phyloP scores from a whole-genome alignment of 2,888 invertebrate species.

The Nycteola revayana region DNA sequence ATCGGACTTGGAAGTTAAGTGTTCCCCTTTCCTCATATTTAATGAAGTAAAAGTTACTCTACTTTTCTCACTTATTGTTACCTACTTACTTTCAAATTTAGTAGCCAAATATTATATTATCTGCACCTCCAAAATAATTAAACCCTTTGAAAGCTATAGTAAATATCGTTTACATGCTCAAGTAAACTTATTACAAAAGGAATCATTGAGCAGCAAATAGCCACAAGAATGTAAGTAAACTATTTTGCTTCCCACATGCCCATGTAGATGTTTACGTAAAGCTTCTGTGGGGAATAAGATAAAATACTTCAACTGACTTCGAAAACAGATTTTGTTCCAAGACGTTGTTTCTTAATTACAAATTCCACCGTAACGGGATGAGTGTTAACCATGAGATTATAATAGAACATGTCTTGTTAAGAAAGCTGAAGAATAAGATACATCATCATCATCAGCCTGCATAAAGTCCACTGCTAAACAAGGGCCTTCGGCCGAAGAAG shows the following conservation, averaged over 20 bases:
- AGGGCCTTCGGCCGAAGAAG: too few species aligned
- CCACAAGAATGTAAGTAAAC: conserved; percentile 35
- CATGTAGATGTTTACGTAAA: conserved; percentile 30
- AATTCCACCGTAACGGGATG: conserved; percentile 57
- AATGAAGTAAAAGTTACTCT: too few species aligned
- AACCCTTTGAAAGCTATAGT: conserved; percentile 9
- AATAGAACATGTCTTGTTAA: too few species aligned
- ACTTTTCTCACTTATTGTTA: too few species aligned
- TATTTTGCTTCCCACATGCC: conserved; percentile 39
- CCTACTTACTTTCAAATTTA: too few species aligned
- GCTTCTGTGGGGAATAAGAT: conserved; percentile 42
- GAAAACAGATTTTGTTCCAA: conserved; percentile 62
- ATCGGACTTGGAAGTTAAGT: too few species aligned
- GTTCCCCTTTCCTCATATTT: too few species aligned
- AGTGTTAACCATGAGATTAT: too few species aligned
- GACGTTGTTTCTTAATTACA: conserved; percentile 69
- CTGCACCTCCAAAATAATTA: conserved; percentile 8
- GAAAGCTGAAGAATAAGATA: too few species aligned
- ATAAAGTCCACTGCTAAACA: too few species aligned
- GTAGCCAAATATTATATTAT: too few species aligned
- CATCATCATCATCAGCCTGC: too few species aligned
- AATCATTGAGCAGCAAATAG: conserved; percentile 34
- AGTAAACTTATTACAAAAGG: conserved; percentile 17
- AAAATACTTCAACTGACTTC: conserved; percentile 52
- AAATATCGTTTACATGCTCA: conserved; percentile 5